A percentile compares a stretch with the other conserved stretches of the same genome.
phyloP scores from a whole-genome alignment of 2,888 invertebrate genomes.

The Nowickia ferox region DNA sequence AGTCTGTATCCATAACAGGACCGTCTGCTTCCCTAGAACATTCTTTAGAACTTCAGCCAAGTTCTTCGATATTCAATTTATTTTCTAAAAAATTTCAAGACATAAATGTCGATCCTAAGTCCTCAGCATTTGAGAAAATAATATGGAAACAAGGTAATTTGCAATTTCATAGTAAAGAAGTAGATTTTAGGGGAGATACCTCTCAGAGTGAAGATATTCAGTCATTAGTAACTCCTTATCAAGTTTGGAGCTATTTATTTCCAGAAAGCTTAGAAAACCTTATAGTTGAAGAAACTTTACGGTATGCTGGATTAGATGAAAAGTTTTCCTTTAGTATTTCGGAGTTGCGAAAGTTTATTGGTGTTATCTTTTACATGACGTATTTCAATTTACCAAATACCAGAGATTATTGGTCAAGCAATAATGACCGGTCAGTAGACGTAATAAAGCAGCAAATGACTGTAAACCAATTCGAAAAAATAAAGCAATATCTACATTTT shows the following conservation, averaged over 20 bases:
- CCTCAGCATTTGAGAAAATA: constrained; percentile 35
- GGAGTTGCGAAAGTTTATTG: constrained; percentile 1
- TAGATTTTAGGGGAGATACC: constrained; percentile 2
- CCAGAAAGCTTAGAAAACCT: constrained; percentile 18
- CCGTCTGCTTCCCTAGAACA: constrained; percentile 4
- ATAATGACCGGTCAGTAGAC: constrained; percentile 4
- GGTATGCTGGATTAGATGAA: constrained; percentile 18
- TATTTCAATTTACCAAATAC: constrained; percentile 21
- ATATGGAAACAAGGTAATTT: constrained; percentile 34
- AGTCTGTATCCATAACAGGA: neutral
- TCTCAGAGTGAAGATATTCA: constrained; percentile 16
- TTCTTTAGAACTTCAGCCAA: neutral
- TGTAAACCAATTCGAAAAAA: constrained; percentile 14
- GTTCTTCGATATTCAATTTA: constrained; percentile 17
- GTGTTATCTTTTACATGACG: constrained; percentile 9
- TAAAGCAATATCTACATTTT: constrained; percentile 27
- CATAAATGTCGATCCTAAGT: constrained; percentile 5
- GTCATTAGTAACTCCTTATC: constrained; percentile 27
- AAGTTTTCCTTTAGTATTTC: constrained; percentile 18
- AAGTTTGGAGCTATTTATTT: constrained; percentile 15
- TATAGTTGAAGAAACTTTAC: constrained; percentile 25
- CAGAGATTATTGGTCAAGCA: constrained; percentile 31
- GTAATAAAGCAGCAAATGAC: constrained; percentile 24
- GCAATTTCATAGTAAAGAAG: constrained; percentile 30
- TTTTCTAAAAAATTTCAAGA: constrained; percentile 33